phyloP scores from a whole-genome alignment of 2,888 invertebrate genomes.

The Anticlea derivata region DNA sequence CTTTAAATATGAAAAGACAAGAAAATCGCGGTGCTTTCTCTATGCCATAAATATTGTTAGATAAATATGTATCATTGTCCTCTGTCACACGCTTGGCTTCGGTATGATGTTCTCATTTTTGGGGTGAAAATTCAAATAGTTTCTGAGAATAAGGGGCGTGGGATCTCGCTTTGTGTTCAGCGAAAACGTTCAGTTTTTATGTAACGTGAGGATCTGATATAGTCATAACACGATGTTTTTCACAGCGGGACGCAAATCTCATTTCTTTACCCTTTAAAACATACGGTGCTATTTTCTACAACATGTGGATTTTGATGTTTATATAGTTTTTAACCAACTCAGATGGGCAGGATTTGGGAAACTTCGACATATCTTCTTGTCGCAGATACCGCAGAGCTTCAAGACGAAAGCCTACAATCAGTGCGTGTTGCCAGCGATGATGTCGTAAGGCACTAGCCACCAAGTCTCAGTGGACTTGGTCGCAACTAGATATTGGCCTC shows the following conservation, averaged over 20 bases:
- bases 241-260: constrained; percentile 32
- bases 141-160: constrained; percentile 48
- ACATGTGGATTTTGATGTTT: constrained; percentile 4
- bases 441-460: no score
- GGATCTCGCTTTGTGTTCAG: constrained; percentile 45
- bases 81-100: constrained; percentile 60
- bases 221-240: constrained; percentile 51
- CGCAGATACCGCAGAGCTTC: no score
- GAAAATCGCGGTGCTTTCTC: constrained; percentile 67
- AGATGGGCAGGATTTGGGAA: no score
- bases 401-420: no score
- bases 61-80: constrained; percentile 81
- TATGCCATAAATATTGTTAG: constrained; percentile 76
- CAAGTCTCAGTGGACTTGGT: no score
- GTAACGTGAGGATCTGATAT: constrained; percentile 51
- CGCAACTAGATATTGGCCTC: no score
- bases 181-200: constrained; percentile 49
- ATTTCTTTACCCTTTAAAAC: constrained; percentile 28
- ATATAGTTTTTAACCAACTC: background rate
- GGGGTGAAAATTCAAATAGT: constrained; percentile 67
- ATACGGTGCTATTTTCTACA: constrained; percentile 17
- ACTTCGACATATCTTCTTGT: no score
- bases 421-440: no score
- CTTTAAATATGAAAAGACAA: constrained; percentile 75
- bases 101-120: constrained; percentile 50